Percentiles rank a stretch among this genome's conserved stretches.
phyloP scores from a whole-genome alignment of 2,888 invertebrate species.

The Agonopterix arenella region DNA sequence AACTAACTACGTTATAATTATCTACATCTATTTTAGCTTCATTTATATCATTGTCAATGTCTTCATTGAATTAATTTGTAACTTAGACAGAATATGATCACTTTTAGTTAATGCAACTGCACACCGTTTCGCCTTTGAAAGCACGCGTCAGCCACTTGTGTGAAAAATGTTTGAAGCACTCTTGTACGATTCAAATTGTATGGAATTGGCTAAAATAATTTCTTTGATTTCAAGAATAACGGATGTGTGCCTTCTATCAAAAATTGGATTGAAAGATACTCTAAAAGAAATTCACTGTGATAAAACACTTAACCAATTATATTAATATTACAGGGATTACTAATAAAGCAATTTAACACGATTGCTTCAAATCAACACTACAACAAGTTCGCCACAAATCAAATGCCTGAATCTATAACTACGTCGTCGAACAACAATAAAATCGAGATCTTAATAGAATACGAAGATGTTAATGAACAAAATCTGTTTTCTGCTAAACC shows the following conservation, averaged over 20 bases:
- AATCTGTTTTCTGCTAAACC: constrained; percentile 55
- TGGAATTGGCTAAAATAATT: neutral
- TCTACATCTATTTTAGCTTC: constrained; percentile 3
- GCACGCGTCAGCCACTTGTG: neutral
- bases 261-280: too few species aligned
- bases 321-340: constrained; percentile 57
- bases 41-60: neutral
- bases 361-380: constrained; percentile 65
- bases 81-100: neutral
- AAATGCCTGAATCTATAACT: neutral
- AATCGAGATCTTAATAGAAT: constrained; percentile 57
- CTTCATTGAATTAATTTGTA: neutral
- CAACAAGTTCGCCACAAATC: constrained; percentile 44
- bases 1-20: constrained; percentile 9
- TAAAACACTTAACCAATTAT: neutral
- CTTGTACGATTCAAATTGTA: neutral
- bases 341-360: constrained; percentile 65
- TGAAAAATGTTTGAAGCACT: neutral
- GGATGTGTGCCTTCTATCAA: too few species aligned
- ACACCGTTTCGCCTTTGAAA: constrained; percentile 1
- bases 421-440: constrained; percentile 35
- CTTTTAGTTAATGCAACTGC: neutral
- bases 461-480: constrained; percentile 50
- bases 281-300: too few species aligned
- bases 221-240: neutral